A percentile compares a stretch with the other conserved stretches of the same genome.
phyloP scores from a whole-genome alignment of 1,140 invertebrate genomes.

The silkworm (Bombyx mori) region ASM3026992v2 NC_085110.1:10309001-10309500 shows the following conservation, averaged over 20 bases:
- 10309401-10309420: slow-evolving; percentile 58
- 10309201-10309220: too few relatives aligned
- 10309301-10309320: slow-evolving; percentile 41
- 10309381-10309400: slow-evolving; percentile 47
- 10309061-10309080: slow-evolving; percentile 69
- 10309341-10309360: slow-evolving; percentile 38
- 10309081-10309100: slow-evolving; percentile 43
- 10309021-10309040: slow-evolving; percentile 33
- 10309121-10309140: slow-evolving; percentile 63
- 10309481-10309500: slow-evolving; percentile 60
- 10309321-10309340: slow-evolving; percentile 55
- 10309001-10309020: slow-evolving; percentile 32
- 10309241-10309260: slow-evolving; percentile 17
- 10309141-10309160: slow-evolving; percentile 41
- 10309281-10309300: slow-evolving; percentile 16
- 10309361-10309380: slow-evolving; percentile 41
- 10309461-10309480: slow-evolving; percentile 70
- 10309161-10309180: too few relatives aligned
- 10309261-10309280: slow-evolving; percentile 18
- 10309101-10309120: slow-evolving; percentile 64
- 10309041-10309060: slow-evolving; percentile 60
- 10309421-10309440: slow-evolving; percentile 69
- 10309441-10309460: slow-evolving; percentile 67
- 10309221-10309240: too few relatives aligned
- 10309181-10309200: too few relatives aligned